Evolutionary conservation across 2,888 invertebrate genomes (phyloP).

Genomic region (Spicauda simplicius): DNA sequence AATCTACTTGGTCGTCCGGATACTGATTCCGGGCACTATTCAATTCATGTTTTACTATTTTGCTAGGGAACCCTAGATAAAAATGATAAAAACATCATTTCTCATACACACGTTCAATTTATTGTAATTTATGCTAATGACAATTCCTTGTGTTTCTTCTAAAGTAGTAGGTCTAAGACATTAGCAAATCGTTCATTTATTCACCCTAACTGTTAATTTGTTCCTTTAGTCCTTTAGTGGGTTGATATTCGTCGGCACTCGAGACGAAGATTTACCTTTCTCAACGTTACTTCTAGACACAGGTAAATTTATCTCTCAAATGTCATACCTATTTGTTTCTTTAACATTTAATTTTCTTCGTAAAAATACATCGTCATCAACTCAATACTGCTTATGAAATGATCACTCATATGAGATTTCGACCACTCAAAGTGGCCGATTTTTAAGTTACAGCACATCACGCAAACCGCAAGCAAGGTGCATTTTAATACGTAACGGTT

Average conservation of each 20-base stretch:
- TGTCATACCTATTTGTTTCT: slow-evolving; percentile 3
- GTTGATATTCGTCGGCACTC: slow-evolving; percentile 2
- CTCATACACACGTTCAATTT: background rate
- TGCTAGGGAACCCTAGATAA: too few relatives aligned
- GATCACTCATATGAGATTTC: too few relatives aligned
- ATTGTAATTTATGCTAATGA: background rate
- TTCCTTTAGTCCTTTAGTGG: background rate
- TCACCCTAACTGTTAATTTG: slow-evolving; percentile 9
- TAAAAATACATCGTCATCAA: background rate
- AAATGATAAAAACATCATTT: background rate
- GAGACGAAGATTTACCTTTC: slow-evolving; percentile 6
- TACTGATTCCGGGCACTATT: too few relatives aligned
- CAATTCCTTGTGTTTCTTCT: background rate
- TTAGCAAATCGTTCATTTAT: slow-evolving; percentile 7
- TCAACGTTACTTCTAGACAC: background rate
- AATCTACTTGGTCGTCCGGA: too few relatives aligned
- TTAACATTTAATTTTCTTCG: background rate
- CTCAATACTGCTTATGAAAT: too few relatives aligned
- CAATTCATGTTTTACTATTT: background rate
- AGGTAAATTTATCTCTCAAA: slow-evolving; percentile 12
- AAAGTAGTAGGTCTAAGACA: background rate
- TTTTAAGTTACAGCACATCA: too few relatives aligned
- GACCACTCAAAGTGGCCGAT: too few relatives aligned
- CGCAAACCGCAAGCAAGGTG: too few relatives aligned
- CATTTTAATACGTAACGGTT: too few relatives aligned